phyloP scores from a whole-genome alignment of 92 coral and sea anemone species.

The Ricordea florida region DNA sequence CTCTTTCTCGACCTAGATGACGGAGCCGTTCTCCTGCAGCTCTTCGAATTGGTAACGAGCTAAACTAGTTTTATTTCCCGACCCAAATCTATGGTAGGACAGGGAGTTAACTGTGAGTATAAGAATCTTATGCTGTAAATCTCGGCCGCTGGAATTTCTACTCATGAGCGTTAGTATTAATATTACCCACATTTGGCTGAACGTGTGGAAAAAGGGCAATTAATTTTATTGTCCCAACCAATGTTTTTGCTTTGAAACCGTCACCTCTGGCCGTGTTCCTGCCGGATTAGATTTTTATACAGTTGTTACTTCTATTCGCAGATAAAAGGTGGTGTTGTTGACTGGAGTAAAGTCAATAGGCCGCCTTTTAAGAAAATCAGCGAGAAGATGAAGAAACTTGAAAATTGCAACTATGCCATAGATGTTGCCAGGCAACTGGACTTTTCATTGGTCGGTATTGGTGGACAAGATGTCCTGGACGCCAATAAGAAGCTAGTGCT shows the following conservation, averaged over 20 bases:
- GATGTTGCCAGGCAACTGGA: slow-evolving; percentile 83
- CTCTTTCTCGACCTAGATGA: slow-evolving; percentile 84
- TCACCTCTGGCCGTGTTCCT: no score
- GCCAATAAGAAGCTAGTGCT: slow-evolving; percentile 81
- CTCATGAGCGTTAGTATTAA: no score
- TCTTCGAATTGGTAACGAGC: slow-evolving; percentile 88
- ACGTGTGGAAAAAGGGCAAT: no score
- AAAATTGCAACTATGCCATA: slow-evolving; percentile 88
- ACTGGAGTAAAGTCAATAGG: slow-evolving; percentile 83
- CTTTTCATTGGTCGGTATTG: slow-evolving; percentile 92
- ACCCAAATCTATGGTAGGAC: no score
- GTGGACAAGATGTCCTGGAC: slow-evolving; percentile 86
- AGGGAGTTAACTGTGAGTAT: no score
- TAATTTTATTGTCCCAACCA: no score
- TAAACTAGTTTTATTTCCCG: no score
- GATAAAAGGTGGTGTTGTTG: slow-evolving; percentile 83
- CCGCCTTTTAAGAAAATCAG: slow-evolving; percentile 92
- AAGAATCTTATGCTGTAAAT: no score
- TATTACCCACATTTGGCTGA: no score
- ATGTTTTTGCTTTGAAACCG: no score
- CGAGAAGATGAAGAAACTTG: slow-evolving; percentile 94
- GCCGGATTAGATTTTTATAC: no score
- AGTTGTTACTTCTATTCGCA: background rate
- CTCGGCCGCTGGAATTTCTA: no score
- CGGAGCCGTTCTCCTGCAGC: slow-evolving; percentile 83